Base-by-base conservation (phyloP, 53 echinoderm and acorn worm genomes). In the Paelopatides confundens region DNA sequence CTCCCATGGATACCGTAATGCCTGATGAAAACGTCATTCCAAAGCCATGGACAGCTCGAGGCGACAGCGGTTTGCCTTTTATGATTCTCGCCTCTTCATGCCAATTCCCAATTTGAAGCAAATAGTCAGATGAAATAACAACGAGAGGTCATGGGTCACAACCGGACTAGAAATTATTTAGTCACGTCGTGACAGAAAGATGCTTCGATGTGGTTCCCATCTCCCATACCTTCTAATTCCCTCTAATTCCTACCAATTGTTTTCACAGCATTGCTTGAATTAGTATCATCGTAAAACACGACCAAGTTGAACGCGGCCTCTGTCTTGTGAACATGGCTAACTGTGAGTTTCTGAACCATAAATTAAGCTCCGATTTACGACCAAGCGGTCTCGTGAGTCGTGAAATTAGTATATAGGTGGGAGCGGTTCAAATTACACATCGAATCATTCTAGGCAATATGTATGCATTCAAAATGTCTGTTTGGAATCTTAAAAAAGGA, bases 11-110 rank as follows among this genome's bases (percentile, higher is more conserved):
- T 21, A 58, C 18, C 18, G 58, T 58, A 58, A n/a, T 6, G 5
- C 17, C 24, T 6, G 58, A 58, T 58, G 58, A 58, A 58, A 58
- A 58, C 58, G 58, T 58, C 58, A 58, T 23, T 58, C 58, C 58
- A 21, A 0, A 58, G n/a, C 6, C 5, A 58, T 6, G 58, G 18
- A 58, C 5, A 5, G 58, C 58, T 58, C n/a, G 58, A 21, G 58
- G 58, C 58, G 58, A 58, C 58, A 58, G 58, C 58, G 58, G 58
- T 58, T 58, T 58, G 58, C 58, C 58, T 58, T 58, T 58, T 58
- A 58, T 18, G 58, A 21, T n/a, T 58, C 58, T 58, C n/a, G 21
- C 58, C 24, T 21, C 68, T 35, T 67, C 68, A 35, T 26, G 31
- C 32, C 68, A 15, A 67, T 67, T 67, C 68, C 68, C 68, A 21